Evolutionary conservation across 2,888 invertebrate species (phyloP).

Genomic region (Xylota segnis): DNA sequence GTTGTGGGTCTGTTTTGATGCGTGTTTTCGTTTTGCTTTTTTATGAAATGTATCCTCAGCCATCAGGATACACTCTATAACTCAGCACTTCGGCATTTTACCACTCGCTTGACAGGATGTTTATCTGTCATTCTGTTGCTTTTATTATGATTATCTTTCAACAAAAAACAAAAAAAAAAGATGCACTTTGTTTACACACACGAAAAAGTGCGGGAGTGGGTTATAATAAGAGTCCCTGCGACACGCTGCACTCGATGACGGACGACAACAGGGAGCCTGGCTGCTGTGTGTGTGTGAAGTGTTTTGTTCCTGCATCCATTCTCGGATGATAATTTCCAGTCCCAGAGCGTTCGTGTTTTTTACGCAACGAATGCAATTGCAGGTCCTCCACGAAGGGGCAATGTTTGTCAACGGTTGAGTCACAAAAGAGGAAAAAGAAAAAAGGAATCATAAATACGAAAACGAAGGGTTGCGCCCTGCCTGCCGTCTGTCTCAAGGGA

Average conservation of each 20-base stretch:
- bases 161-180: background rate
- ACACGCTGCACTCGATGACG: slow-evolving; percentile 49
- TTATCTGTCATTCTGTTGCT: slow-evolving; percentile 69
- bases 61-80: slow-evolving; percentile 59
- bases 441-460: slow-evolving; percentile 34
- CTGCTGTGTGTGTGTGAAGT: slow-evolving; percentile 47
- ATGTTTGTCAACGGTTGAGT: slow-evolving; percentile 50
- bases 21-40: background rate
- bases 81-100: slow-evolving; percentile 59
- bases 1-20: slow-evolving; percentile 1
- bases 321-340: background rate
- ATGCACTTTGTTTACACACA: slow-evolving; percentile 53
- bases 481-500: slow-evolving; percentile 4
- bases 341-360: slow-evolving; percentile 53
- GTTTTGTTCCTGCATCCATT: slow-evolving; percentile 59
- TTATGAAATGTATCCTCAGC: slow-evolving; percentile 14
- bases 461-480: slow-evolving; percentile 43
- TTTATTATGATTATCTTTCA: slow-evolving; percentile 54
- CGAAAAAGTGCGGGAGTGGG: slow-evolving; percentile 30
- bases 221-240: slow-evolving; percentile 36
- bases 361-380: slow-evolving; percentile 68
- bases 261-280: slow-evolving; percentile 30
- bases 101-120: slow-evolving; percentile 64
- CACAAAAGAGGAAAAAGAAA: slow-evolving; percentile 23
- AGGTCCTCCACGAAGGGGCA: slow-evolving; percentile 41